Base-by-base conservation (phyloP, 2,888 invertebrate species). In the Lathronympha strigana region DNA sequence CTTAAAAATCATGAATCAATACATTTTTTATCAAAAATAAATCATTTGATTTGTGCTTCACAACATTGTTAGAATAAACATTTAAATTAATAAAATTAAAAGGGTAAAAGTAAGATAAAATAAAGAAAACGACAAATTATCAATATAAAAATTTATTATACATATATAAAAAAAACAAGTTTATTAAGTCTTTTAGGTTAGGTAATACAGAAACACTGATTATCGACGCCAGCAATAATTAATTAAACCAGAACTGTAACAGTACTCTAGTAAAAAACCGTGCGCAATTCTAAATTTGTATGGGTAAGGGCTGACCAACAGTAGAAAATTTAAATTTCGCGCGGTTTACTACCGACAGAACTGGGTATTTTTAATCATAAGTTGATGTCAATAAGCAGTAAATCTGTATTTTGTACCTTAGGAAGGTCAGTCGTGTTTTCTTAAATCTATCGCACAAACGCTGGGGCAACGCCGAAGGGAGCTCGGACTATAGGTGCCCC, bases 391-490 rank as follows among this genome's bases (percentile, higher is more conserved):
- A 45, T n/a, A 28, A 21, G 17, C 43, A 19, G 31, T 43, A 17
- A 28, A 28, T 55, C 43, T 45, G 17, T 40, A 17, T 45, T 47
- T n/a, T 11, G 21, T 17, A 38, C 73, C 8, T 6, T 21, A 60
- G 38, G 54, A 89, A 87, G 87, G 88, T 86, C 84, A 78, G 78
- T 77, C 77, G 67, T 80, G 77, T 86, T 87, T 76, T 82, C 81
- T 86, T 80, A 74, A 88, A 83, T 82, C 90, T 92, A 92, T 86
- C 91, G 90, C 62, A 90, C 88, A 73, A 83, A 90, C 15, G 91
- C 88, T 78, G 92, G 90, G 63, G 84, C 84, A 33, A 83, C 73
- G 55, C 84, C 84, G 50, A 78, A 80, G 0, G 87, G 80, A 3
- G 87, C 74, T 33, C 87, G 82, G 19, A 85, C 70, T 61, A 85